Conservation (phyloP, 1,140 invertebrate genomes). For the Conus betulinus region DNA sequence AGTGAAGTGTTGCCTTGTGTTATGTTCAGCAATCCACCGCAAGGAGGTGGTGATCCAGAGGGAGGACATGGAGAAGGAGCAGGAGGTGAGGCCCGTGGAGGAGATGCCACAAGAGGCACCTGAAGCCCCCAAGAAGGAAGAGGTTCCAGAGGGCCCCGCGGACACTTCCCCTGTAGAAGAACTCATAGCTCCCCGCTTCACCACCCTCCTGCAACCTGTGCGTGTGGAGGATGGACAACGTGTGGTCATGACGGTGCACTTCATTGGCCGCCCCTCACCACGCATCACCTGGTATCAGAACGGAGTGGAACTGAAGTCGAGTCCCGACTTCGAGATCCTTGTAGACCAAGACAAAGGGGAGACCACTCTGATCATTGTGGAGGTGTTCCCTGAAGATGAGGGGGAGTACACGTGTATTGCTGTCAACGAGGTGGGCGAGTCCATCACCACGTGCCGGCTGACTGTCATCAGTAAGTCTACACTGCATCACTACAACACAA, state of each 20-base stretch:
- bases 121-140: slow-evolving; percentile 33
- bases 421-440: slow-evolving; percentile 91
- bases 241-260: slow-evolving; percentile 65
- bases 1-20: too few relatives aligned
- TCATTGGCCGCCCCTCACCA: slow-evolving; percentile 67
- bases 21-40: slow-evolving; percentile 57
- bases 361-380: slow-evolving; percentile 70
- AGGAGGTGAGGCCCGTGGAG: slow-evolving; percentile 40
- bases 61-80: slow-evolving; percentile 60
- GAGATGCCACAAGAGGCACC: slow-evolving; percentile 29
- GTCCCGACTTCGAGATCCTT: slow-evolving; percentile 68
- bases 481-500: not conserved
- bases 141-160: slow-evolving; percentile 30
- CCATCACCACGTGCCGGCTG: slow-evolving; percentile 75
- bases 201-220: slow-evolving; percentile 65
- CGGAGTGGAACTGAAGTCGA: slow-evolving; percentile 66
- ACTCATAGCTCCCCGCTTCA: slow-evolving; percentile 66
- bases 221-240: slow-evolving; percentile 68
- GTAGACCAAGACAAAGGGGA: slow-evolving; percentile 65
- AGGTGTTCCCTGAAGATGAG: slow-evolving; percentile 82
- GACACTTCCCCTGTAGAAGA: slow-evolving; percentile 42
- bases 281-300: slow-evolving; percentile 74
- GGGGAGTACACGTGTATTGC: slow-evolving; percentile 95
- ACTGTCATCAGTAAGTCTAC: slow-evolving; percentile 67
- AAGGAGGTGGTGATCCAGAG: slow-evolving; percentile 60